Conservation (phyloP, 2,113 vertebrate genomes). For the Sinocyclocheilus anophthalmus region DNA sequence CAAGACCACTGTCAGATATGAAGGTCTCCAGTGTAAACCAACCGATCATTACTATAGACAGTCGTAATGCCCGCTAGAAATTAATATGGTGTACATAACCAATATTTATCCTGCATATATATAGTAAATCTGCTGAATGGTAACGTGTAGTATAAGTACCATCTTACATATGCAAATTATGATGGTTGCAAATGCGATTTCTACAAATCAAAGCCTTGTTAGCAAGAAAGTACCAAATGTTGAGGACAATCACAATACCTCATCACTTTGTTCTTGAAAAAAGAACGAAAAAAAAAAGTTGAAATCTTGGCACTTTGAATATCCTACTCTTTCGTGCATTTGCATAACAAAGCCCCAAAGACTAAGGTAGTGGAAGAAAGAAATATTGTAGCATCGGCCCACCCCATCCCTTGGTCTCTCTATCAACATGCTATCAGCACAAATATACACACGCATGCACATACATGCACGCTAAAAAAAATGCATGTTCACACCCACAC, state of each 20-base stretch:
- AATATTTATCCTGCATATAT: constrained; percentile 18
- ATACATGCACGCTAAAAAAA: constrained; percentile 41
- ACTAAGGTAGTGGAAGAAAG: constrained; percentile 85
- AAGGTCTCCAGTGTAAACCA: constrained; percentile 31
- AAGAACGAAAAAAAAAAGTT: background rate
- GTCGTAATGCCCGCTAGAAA: constrained; percentile 49
- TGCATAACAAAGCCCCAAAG: constrained; percentile 98
- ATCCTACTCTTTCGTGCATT: constrained; percentile 94
- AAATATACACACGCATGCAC: constrained; percentile 49
- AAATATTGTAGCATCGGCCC: constrained; percentile 83
- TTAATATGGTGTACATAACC: constrained; percentile 39
- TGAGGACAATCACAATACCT: constrained; percentile 96
- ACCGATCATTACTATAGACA: background rate
- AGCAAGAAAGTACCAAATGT: constrained; percentile 89
- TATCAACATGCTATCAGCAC: constrained; percentile 65
- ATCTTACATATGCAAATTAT: constrained; percentile 89
- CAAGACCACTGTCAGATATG: constrained; percentile 20
- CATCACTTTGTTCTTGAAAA: constrained; percentile 79
- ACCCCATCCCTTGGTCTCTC: constrained; percentile 55
- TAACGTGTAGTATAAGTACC: constrained; percentile 85
- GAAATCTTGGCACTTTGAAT: constrained; percentile 87
- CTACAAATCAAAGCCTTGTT: constrained; percentile 96
- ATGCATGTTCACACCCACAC: constrained; percentile 12
- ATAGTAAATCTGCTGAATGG: constrained; percentile 79
- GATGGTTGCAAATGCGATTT: constrained; percentile 91